Base-by-base conservation (phyloP, 2,113 vertebrate species). In the Orycteropus afer region DNA sequence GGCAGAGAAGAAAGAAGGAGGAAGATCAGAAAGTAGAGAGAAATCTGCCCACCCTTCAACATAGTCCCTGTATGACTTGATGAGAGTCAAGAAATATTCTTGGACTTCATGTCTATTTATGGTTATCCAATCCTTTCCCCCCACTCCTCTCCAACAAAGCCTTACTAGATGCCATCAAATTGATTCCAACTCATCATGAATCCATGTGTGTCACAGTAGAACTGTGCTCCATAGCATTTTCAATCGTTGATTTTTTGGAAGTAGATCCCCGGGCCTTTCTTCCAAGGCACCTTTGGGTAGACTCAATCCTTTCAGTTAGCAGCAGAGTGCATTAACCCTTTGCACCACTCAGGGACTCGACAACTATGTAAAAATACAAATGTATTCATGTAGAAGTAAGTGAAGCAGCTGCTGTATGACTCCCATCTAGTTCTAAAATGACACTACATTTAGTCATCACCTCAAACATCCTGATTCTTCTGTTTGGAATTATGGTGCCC, bases 31-130 rank as follows among this genome's bases (percentile, higher is more conserved):
- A 3, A 5, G 32, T 1, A 7, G 49, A n/a, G 34, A 40, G 40
- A 22, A 11, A 40, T 0, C 51, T 14, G 80, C 49, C 11, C 23
- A 2, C 8, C 32, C 67, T 10, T 45, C 2, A 6, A 49, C 17
- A 34, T 6, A 22, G 0, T 4, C 27, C 15, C 9, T 9, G 14
- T 10, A 37, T 8, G 23, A 15, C 11, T 0, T 10, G 29, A 37
- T 49, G 65, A 61, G 61, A 22, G 12, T 27, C 77, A 42, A 4
- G 37, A 32, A 61, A 20, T 10, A 4, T 2, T 22, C 7, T 18
- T 23, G 27, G n/a, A 42, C 37, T n/a, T 49, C 2, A 17, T 7
- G 3, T 42, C 42, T 34, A 9, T 25, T 67, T 42, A 20, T 11
- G 29, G 45, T 42, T 74, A 37, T 27, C 63, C 37, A 63, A 7